phyloP scores from a whole-genome alignment of 2,888 invertebrate species.

The Plagodis pulveraria region DNA sequence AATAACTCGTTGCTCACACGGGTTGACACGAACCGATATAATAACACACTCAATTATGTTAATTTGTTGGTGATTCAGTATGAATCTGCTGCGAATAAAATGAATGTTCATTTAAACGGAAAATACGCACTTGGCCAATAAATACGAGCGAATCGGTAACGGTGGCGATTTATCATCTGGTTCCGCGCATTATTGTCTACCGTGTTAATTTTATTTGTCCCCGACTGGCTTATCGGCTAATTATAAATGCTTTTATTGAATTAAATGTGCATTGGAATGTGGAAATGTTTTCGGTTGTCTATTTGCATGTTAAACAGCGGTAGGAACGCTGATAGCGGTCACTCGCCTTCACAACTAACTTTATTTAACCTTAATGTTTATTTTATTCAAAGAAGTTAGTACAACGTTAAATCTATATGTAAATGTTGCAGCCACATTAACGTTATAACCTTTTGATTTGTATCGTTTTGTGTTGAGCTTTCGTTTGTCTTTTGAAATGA shows the following conservation, averaged over 20 bases:
- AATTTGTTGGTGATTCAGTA: slow-evolving; percentile 77
- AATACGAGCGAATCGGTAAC: slow-evolving; percentile 68
- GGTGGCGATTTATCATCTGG: slow-evolving; percentile 75
- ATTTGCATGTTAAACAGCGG: slow-evolving; percentile 60
- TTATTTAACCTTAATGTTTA: slow-evolving; percentile 66
- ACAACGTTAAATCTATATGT: slow-evolving; percentile 57
- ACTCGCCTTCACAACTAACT: slow-evolving; percentile 57
- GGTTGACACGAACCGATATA: slow-evolving; percentile 61
- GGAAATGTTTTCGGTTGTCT: slow-evolving; percentile 67
- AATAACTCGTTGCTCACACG: slow-evolving; percentile 50
- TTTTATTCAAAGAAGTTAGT: slow-evolving; percentile 57
- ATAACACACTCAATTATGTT: slow-evolving; percentile 78
- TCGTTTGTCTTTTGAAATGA: slow-evolving; percentile 36
- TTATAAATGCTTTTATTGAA: slow-evolving; percentile 74
- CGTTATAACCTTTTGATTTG: slow-evolving; percentile 45
- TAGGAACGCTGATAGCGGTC: slow-evolving; percentile 47
- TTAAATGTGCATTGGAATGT: slow-evolving; percentile 67
- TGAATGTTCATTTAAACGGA: slow-evolving; percentile 80
- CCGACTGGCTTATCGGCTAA: slow-evolving; percentile 71
- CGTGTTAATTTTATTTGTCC: slow-evolving; percentile 80
- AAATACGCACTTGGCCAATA: slow-evolving; percentile 78
- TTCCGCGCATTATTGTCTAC: slow-evolving; percentile 75
- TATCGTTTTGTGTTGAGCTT: slow-evolving; percentile 42
- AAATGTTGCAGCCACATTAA: slow-evolving; percentile 47
- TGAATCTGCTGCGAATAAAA: slow-evolving; percentile 76